These are phyloP conservation scores for Dreissena rostriformis DNA, from an alignment of 1,140 invertebrate species.

Conservation along the genomic window DNA sequence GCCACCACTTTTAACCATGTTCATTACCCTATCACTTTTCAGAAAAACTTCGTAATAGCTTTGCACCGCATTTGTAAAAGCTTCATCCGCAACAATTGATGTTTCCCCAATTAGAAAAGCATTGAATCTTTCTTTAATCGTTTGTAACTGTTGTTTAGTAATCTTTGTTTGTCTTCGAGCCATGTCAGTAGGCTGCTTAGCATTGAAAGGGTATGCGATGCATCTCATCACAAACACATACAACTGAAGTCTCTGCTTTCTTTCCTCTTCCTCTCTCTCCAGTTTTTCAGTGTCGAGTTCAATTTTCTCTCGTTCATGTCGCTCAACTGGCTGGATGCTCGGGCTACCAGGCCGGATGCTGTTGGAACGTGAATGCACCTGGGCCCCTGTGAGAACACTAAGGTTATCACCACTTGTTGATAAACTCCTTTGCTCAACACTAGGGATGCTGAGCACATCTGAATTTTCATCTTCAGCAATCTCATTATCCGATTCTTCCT, in stretches of 20 bases:
- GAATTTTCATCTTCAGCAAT: slow-evolving; percentile 81
- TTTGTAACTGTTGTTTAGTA: slow-evolving; percentile 97
- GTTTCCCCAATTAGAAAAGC: slow-evolving; percentile 91
- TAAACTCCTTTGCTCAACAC: slow-evolving; percentile 79
- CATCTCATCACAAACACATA: slow-evolving; percentile 99
- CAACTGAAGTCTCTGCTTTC: slow-evolving; percentile 88
- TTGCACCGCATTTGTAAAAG: slow-evolving; percentile 99
- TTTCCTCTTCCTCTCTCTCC: slow-evolving; percentile 80
- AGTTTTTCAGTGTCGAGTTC: slow-evolving; percentile 78
- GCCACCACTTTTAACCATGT: slow-evolving; percentile 98
- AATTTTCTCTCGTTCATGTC: slow-evolving; percentile 84
- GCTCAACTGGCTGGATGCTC: slow-evolving; percentile 89
- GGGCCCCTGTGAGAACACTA: slow-evolving; percentile 76
- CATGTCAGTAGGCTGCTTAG: slow-evolving; percentile 99
- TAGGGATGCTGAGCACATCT: slow-evolving; percentile 79
- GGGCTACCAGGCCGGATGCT: slow-evolving; percentile 90
- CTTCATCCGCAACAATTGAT: slow-evolving; percentile 97
- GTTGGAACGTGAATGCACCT: slow-evolving; percentile 79
- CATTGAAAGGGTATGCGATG: slow-evolving; percentile 99
- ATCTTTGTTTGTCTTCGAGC: slow-evolving; percentile 89
- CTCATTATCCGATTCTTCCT: slow-evolving; percentile 80
- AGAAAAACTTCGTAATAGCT: slow-evolving; percentile 99
- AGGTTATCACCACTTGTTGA: slow-evolving; percentile 82
- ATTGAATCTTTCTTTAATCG: slow-evolving; percentile 97
- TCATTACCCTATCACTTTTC: slow-evolving; percentile 96